Conservation (phyloP, 2,113 vertebrate species). For the Paramisgurnus dabryanus region DNA sequence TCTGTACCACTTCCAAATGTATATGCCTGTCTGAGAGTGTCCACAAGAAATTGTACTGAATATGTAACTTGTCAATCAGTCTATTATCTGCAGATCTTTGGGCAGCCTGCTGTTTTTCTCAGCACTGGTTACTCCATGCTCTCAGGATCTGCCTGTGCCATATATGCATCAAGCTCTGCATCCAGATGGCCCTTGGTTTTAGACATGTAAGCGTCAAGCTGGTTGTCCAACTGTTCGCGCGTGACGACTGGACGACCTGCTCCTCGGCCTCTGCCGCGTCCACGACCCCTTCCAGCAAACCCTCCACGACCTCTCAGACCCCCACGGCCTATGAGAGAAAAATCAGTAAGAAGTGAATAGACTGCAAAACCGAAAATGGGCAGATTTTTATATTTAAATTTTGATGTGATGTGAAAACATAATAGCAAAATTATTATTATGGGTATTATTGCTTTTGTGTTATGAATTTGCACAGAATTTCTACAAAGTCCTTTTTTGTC, state of each 20-base stretch:
- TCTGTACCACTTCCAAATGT: slow-evolving; percentile 24
- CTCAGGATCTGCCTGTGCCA: slow-evolving; percentile 94
- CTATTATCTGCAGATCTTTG: slow-evolving; percentile 28
- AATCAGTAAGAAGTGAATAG: background rate
- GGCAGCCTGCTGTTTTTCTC: background rate
- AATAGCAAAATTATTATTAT: too few relatives aligned
- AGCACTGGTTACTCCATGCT: slow-evolving; percentile 78
- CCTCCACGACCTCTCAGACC: slow-evolving; percentile 86
- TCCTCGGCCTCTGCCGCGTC: slow-evolving; percentile 85
- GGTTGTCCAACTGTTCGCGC: slow-evolving; percentile 96
- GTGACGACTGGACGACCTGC: slow-evolving; percentile 76
- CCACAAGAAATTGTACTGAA: background rate
- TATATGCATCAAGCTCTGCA: slow-evolving; percentile 95
- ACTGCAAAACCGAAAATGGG: background rate
- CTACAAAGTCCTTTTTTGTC: too few relatives aligned
- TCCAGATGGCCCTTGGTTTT: slow-evolving; percentile 98
- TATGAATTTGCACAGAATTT: too few relatives aligned
- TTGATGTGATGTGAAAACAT: background rate
- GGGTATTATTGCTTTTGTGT: too few relatives aligned
- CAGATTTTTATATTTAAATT: background rate
- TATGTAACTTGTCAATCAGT: background rate
- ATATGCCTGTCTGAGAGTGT: slow-evolving; percentile 15
- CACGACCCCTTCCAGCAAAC: slow-evolving; percentile 78
- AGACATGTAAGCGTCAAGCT: slow-evolving; percentile 97
- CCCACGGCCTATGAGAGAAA: slow-evolving; percentile 77